A percentile compares a stretch with the other conserved stretches of the same genome.
These are phyloP conservation scores for Scaptomyza reducta DNA, from an alignment of 2,888 invertebrate genomes.

Conservation along the genomic window DNA sequence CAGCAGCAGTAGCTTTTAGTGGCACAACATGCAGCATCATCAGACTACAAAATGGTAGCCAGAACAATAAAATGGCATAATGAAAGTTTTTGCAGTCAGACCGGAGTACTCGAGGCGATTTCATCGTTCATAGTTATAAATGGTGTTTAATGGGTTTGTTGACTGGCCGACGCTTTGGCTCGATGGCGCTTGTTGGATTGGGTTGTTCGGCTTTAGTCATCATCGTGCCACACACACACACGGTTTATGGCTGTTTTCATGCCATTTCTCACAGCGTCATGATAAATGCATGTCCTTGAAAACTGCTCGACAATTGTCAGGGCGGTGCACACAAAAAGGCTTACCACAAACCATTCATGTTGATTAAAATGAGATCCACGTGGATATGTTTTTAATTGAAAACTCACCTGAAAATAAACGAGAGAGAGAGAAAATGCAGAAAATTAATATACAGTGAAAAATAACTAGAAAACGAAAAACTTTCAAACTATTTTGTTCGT, in stretches of 20 bases:
- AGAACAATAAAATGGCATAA: slow-evolving; percentile 76
- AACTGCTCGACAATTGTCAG: slow-evolving; percentile 34
- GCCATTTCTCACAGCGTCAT: slow-evolving; percentile 40
- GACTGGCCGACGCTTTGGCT: slow-evolving; percentile 51
- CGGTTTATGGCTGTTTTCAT: slow-evolving; percentile 42
- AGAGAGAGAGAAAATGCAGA: slow-evolving; percentile 14
- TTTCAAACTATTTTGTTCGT: neutral
- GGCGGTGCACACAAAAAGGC: slow-evolving; percentile 25
- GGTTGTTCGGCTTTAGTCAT: slow-evolving; percentile 21
- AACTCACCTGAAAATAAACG: slow-evolving; percentile 59
- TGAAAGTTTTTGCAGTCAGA: slow-evolving; percentile 62
- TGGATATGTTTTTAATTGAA: slow-evolving; percentile 3
- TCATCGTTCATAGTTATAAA: slow-evolving; percentile 56
- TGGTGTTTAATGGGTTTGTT: slow-evolving; percentile 77
- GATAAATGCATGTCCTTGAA: slow-evolving; percentile 62
- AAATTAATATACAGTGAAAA: slow-evolving; percentile 6
- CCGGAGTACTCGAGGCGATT: neutral
- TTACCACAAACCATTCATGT: slow-evolving; percentile 16
- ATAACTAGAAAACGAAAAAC: neutral
- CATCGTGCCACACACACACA: slow-evolving; percentile 20
- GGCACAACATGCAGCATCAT: slow-evolving; percentile 32
- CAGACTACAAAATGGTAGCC: slow-evolving; percentile 61
- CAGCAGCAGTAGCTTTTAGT: slow-evolving; percentile 25
- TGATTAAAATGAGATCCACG: slow-evolving; percentile 7
- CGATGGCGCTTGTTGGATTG: neutral